These are phyloP conservation scores for Paedocypris sp. DNA, from an alignment of 2,113 vertebrate species.

Conservation along the genomic window DNA sequence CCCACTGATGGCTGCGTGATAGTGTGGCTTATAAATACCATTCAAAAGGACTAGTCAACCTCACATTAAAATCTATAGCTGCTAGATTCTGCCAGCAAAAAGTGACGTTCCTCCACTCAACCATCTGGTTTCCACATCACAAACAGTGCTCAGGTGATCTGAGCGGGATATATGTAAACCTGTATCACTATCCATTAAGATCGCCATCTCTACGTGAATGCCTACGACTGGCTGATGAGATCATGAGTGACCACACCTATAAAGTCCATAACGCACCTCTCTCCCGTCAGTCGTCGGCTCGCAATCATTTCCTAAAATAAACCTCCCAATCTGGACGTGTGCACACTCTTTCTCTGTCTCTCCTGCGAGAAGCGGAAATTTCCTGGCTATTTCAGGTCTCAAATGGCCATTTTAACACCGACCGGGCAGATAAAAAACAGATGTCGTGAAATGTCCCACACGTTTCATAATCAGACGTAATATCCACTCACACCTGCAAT, in stretches of 20 bases:
- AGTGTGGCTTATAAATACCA: no score
- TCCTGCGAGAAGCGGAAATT: constrained; percentile 39
- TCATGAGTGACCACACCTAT: not conserved
- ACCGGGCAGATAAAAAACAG: constrained; percentile 51
- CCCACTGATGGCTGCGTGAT: no score
- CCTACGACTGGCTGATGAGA: constrained; percentile 12
- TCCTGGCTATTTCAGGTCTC: constrained; percentile 50
- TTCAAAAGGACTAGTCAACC: no score
- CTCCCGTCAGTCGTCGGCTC: not conserved
- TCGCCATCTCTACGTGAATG: not conserved
- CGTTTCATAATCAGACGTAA: constrained; percentile 57
- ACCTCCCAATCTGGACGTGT: not conserved
- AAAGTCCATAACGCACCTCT: not conserved
- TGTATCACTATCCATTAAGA: not conserved
- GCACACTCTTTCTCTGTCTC: constrained; percentile 8
- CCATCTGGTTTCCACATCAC: no score
- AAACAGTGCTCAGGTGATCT: not conserved
- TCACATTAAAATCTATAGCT: no score
- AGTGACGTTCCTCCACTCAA: no score
- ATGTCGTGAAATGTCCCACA: constrained; percentile 43
- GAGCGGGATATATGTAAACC: not conserved
- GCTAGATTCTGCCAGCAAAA: no score
- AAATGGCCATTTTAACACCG: constrained; percentile 36
- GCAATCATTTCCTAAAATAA: constrained; percentile 29
- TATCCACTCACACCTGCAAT: constrained; percentile 54